phyloP scores from a whole-genome alignment of 1,140 invertebrate species.

The Drosophila setifemur region DNA sequence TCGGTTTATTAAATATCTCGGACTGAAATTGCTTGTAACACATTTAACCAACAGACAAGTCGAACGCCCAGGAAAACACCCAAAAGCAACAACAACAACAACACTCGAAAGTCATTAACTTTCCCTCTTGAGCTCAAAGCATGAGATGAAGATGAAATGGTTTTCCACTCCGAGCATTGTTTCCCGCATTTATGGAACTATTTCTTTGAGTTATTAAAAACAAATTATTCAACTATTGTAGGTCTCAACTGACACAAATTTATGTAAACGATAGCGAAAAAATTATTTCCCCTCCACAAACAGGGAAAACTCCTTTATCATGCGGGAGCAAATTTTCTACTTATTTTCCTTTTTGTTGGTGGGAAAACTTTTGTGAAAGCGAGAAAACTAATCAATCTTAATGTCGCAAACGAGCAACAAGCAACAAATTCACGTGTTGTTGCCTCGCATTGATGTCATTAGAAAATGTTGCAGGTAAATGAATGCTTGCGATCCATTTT shows the following conservation, averaged over 20 bases:
- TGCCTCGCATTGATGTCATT: slow-evolving; percentile 69
- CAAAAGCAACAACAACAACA: slow-evolving; percentile 22
- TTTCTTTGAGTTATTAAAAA: slow-evolving; percentile 66
- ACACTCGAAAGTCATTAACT: slow-evolving; percentile 48
- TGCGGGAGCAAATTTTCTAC: slow-evolving; percentile 24
- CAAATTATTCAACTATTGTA: slow-evolving; percentile 58
- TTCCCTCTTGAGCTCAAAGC: slow-evolving; percentile 35
- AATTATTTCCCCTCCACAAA: slow-evolving; percentile 9
- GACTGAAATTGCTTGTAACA: slow-evolving; percentile 52
- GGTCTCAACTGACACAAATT: slow-evolving; percentile 49
- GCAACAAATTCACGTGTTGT: slow-evolving; percentile 58
- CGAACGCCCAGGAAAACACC: no score
- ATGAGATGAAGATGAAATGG: slow-evolving; percentile 61
- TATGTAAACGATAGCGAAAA: slow-evolving; percentile 63
- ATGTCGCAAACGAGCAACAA: slow-evolving; percentile 57
- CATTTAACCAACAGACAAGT: slow-evolving; percentile 47
- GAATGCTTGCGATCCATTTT: slow-evolving; percentile 66
- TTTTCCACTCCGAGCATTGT: slow-evolving; percentile 13
- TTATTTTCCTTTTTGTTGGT: neutral
- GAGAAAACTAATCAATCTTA: slow-evolving; percentile 76
- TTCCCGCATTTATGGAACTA: slow-evolving; percentile 37
- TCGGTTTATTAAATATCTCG: slow-evolving; percentile 66
- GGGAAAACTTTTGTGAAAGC: slow-evolving; percentile 59
- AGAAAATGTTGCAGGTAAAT: slow-evolving; percentile 77
- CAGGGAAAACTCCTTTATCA: slow-evolving; percentile 44